Percentiles rank a stretch among this genome's conserved stretches.
phyloP scores from a whole-genome alignment of 2,113 vertebrate species.

The Brachyhypopomus occidentalis region DNA sequence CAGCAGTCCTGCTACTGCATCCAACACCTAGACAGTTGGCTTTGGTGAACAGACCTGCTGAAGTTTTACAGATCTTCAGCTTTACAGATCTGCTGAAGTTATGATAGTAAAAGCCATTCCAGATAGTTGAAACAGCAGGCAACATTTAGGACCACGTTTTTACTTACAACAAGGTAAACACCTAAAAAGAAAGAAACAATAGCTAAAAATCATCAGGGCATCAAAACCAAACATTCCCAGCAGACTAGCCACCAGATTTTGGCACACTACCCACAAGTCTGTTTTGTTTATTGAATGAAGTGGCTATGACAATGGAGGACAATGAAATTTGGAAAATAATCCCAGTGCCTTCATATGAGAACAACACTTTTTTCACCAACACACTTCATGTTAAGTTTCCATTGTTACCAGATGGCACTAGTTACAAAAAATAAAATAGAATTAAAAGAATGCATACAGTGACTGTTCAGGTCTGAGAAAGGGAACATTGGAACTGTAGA shows the following conservation, averaged over 20 bases:
- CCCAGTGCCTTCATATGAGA: background rate
- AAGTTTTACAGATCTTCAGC: background rate
- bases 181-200: background rate
- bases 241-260: background rate
- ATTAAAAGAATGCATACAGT: too few relatives aligned
- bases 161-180: background rate
- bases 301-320: background rate
- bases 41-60: constrained; percentile 68
- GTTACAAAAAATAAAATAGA: too few relatives aligned
- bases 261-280: background rate
- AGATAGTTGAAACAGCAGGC: background rate
- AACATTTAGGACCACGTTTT: background rate
- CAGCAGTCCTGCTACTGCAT: constrained; percentile 80
- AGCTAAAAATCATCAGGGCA: background rate
- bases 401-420: too few relatives aligned
- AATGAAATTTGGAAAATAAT: background rate
- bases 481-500: too few relatives aligned
- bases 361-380: too few relatives aligned
- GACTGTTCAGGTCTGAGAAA: too few relatives aligned
- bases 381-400: too few relatives aligned
- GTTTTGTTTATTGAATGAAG: background rate
- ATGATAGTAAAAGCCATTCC: background rate
- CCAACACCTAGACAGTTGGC: constrained; percentile 82
- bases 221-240: background rate
- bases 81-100: background rate